Evolutionary conservation across 2,888 invertebrate species (phyloP), one percentile per base, ranked within the genome.

Genomic region (Petrolisthes cinctipes): DNA sequence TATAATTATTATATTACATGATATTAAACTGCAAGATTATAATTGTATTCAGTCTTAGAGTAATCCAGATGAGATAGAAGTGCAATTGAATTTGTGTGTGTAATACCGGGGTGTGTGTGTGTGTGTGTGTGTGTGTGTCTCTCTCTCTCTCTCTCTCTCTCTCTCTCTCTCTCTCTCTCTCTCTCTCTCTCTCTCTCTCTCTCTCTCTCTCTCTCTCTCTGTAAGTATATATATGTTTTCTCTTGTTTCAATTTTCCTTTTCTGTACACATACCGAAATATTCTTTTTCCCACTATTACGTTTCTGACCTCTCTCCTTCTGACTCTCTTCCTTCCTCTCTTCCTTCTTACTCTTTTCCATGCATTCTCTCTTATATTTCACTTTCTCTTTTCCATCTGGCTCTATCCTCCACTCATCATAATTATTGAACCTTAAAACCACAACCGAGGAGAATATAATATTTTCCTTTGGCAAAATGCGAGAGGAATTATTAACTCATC

Each of bases 101-200:
- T 66, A 7, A 66, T 7, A 14, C 66, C 14, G 66, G 9, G 66
- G 20, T 71, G 5, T 71, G 3, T 71, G n/a, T n/a, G n/a, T n/a
- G n/a, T n/a, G n/a, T n/a, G 54, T 56, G 17, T 79, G 17, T 79
- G 54, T 80, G 20, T 56, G 56, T 80, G 56, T 56, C 80, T 57
- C 80, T 61, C 81, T 61, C 81, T 81, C 81, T 61, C 81, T 61
- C 81, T 61, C 81, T 81, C 81, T 61, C 81, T 61, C 81, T 81
- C 81, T 81, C 61, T 61, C 23, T 23, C 61, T 61, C 81, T 81
- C 81, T 81, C 81, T 61, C 81, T 81, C 81, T 81, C 81, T 81
- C 81, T 81, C 81, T 61, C 81, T 61, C 81, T 81, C 81, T 61
- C 61, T 61, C 81, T 71, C n/a, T n/a, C n/a, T n/a, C n/a, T n/a